Evolutionary conservation across 2,888 invertebrate genomes (phyloP).

Genomic region (Dicyrtoma fusca): DNA sequence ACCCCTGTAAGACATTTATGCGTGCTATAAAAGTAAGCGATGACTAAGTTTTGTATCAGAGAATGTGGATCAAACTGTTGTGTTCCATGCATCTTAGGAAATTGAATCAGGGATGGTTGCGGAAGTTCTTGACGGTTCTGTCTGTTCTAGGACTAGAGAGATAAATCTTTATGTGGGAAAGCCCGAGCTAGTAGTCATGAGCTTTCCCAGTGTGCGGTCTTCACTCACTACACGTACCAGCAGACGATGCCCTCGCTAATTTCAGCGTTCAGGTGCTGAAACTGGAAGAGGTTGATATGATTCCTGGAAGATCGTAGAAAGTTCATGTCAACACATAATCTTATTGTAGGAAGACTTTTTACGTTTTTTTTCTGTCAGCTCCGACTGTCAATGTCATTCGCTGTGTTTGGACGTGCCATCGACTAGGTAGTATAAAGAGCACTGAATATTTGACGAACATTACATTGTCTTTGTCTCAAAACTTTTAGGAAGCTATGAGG

Average conservation of each 20-base stretch:
- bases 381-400: conserved; percentile 20
- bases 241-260: conserved; percentile 16
- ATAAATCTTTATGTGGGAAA: conserved; percentile 27
- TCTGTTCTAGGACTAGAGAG: conserved; percentile 8
- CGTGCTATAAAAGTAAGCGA: background rate
- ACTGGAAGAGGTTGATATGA: conserved; percentile 7
- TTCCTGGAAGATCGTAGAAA: background rate
- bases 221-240: background rate
- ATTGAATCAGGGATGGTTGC: conserved; percentile 26
- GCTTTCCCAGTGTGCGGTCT: conserved; percentile 25
- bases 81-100: conserved; percentile 19
- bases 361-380: background rate
- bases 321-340: conserved; percentile 26
- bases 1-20: conserved; percentile 67
- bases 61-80: conserved; percentile 8
- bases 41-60: conserved; percentile 7
- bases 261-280: conserved; percentile 14
- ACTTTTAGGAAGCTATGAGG: no score
- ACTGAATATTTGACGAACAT: background rate
- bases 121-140: conserved; percentile 22
- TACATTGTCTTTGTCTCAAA: background rate
- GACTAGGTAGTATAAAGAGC: background rate
- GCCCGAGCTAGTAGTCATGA: conserved; percentile 6
- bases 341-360: conserved; percentile 15
- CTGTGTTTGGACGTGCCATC: background rate